These are phyloP conservation scores for Trachelipus rathkii DNA, from an alignment of 1,140 invertebrate species.

Conservation along the genomic window DNA sequence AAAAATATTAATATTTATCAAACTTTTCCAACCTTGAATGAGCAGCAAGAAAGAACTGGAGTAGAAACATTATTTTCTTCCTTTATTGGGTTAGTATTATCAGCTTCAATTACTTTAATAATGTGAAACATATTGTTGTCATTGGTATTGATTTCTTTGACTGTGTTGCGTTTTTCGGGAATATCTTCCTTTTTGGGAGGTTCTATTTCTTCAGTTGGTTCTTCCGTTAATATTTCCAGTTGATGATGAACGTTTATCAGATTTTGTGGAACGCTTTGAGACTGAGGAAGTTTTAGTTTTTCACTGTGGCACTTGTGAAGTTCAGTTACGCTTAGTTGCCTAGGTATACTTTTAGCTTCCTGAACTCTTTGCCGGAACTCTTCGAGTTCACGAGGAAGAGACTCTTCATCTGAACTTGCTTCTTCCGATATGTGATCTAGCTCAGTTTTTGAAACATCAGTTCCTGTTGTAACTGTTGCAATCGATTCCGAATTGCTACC, in stretches of 20 bases:
- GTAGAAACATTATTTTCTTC: no score
- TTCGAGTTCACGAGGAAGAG: neutral
- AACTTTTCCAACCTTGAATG: no score
- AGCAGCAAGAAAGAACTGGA: no score
- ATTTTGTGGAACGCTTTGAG: neutral
- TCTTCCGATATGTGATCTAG: neutral
- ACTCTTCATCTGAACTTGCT: neutral
- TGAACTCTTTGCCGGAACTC: neutral
- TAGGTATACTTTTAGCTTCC: neutral
- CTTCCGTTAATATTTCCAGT: neutral
- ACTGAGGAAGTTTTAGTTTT: neutral
- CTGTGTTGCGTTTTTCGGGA: neutral
- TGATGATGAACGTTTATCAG: neutral
- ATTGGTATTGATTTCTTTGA: neutral
- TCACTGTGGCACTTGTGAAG: neutral
- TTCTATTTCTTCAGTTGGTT: neutral
- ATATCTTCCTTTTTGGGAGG: neutral
- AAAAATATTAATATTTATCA: no score
- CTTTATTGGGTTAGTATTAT: no score
- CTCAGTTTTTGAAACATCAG: neutral
- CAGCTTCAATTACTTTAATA: no score
- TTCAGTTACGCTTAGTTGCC: neutral
- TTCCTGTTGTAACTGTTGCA: neutral
- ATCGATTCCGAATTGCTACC: neutral
- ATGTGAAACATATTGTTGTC: neutral